These are phyloP conservation scores for Sinella curviseta DNA, from an alignment of 1,140 invertebrate genomes.

Conservation along the genomic window DNA sequence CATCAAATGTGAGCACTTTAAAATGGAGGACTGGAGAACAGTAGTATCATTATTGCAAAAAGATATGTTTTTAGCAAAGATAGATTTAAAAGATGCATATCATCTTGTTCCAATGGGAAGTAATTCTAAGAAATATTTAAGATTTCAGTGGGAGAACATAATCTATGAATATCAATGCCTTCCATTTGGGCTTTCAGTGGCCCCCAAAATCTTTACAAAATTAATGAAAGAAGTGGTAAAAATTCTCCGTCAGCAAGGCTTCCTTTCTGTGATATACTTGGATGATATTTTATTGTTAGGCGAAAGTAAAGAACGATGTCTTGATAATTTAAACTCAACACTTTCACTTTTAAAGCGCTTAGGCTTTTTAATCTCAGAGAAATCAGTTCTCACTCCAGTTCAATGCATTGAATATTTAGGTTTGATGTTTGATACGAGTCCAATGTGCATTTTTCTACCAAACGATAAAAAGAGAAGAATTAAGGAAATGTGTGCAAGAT, in stretches of 20 bases:
- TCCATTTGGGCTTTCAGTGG: slow-evolving; percentile 25
- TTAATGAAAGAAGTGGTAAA: slow-evolving; percentile 19
- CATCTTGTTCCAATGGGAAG: slow-evolving; percentile 15
- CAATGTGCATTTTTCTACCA: slow-evolving; percentile 16
- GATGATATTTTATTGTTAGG: slow-evolving; percentile 43
- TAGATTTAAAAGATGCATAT: slow-evolving; percentile 40
- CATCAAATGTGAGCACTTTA: slow-evolving; percentile 34
- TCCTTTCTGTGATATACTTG: slow-evolving; percentile 33
- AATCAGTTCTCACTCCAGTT: neutral
- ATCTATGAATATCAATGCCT: slow-evolving; percentile 23
- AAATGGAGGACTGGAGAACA: slow-evolving; percentile 37
- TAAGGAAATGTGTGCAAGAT: neutral
- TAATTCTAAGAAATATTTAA: slow-evolving; percentile 5
- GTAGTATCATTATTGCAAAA: slow-evolving; percentile 25
- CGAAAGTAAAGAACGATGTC: neutral
- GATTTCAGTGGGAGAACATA: slow-evolving; percentile 18
- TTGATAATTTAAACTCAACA: neutral
- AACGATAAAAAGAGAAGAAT: slow-evolving; percentile 8
- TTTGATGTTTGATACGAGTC: slow-evolving; percentile 19
- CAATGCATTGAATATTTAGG: slow-evolving; percentile 31
- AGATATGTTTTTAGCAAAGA: slow-evolving; percentile 21
- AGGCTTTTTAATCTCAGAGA: neutral
- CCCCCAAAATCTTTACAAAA: slow-evolving; percentile 30
- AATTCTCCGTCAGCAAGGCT: slow-evolving; percentile 19
- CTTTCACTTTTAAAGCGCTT: neutral